Percentiles rank a stretch among this genome's conserved stretches.
Conservation (phyloP, 30 jellyfish, hydroid and myxozoan genomes). For the Aurelia sp. region DNA sequence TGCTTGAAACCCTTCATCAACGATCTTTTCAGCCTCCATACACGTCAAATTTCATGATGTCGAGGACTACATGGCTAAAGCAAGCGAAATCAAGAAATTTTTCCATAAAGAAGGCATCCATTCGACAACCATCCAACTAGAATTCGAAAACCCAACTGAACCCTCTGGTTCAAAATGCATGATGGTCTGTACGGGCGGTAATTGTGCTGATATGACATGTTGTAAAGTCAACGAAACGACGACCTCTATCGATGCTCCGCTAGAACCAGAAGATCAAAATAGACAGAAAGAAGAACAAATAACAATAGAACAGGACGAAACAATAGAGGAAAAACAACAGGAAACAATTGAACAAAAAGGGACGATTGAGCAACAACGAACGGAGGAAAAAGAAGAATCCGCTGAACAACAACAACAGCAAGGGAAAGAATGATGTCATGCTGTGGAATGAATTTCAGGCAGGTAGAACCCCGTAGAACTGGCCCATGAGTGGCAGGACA, state of each 20-base stretch:
- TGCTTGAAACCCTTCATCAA: background rate
- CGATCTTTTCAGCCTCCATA: slow-evolving; percentile 77
- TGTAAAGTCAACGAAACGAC: slow-evolving; percentile 53
- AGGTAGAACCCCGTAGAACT: background rate
- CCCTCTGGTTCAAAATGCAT: slow-evolving; percentile 67
- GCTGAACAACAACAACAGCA: slow-evolving; percentile 2
- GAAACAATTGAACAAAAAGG: too few relatives aligned
- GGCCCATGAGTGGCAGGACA: too few relatives aligned
- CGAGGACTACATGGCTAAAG: slow-evolving; percentile 71
- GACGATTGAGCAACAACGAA: background rate
- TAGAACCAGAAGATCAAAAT: background rate
- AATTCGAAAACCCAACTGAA: slow-evolving; percentile 63
- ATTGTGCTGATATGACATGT: slow-evolving; percentile 73
- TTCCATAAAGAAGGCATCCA: slow-evolving; percentile 93
- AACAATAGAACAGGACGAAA: too few relatives aligned
- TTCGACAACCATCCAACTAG: slow-evolving; percentile 81
- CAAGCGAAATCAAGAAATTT: slow-evolving; percentile 72
- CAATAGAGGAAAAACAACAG: too few relatives aligned
- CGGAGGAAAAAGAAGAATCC: background rate
- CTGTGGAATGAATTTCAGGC: background rate
- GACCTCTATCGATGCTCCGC: slow-evolving; percentile 2
- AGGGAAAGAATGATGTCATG: background rate
- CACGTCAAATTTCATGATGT: slow-evolving; percentile 87
- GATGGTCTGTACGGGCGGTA: slow-evolving; percentile 60
- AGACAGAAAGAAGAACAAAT: too few relatives aligned